Conservation (phyloP, 2,113 vertebrate genomes). For the Haemorhous mexicanus region DNA sequence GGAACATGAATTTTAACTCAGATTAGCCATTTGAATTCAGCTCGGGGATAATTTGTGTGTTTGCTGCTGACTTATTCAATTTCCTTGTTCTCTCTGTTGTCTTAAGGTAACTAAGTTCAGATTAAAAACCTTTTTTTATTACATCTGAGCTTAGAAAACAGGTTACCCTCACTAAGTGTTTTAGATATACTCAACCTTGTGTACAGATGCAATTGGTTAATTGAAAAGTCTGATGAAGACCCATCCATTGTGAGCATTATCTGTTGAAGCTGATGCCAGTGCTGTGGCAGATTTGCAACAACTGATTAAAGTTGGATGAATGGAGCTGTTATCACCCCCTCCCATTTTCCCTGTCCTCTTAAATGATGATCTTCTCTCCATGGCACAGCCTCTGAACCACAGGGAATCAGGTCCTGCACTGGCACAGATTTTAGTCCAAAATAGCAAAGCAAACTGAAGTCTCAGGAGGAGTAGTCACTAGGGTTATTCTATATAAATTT, state of each 20-base stretch:
- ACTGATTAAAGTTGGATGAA: neutral
- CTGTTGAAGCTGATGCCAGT: neutral
- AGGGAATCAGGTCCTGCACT: neutral
- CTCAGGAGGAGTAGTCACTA: neutral
- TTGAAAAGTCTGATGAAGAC: neutral
- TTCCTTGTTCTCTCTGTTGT: neutral
- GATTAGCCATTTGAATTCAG: neutral
- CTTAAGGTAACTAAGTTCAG: neutral
- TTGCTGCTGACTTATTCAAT: neutral
- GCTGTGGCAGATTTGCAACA: constrained; percentile 16
- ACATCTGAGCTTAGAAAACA: neutral
- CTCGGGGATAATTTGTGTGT: neutral
- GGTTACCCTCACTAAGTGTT: neutral
- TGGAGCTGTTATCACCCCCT: neutral
- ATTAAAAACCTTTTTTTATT: neutral
- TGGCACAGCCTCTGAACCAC: neutral
- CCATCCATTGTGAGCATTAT: neutral
- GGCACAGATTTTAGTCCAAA: neutral
- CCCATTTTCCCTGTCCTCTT: neutral
- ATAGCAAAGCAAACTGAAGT: neutral
- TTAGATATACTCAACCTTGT: neutral
- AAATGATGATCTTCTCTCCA: neutral
- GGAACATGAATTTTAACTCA: neutral
- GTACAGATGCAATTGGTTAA: neutral
- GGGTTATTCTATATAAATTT: neutral